Evolutionary conservation across 2,888 invertebrate genomes (phyloP).

Genomic region (Trachelus troglodyta): DNA sequence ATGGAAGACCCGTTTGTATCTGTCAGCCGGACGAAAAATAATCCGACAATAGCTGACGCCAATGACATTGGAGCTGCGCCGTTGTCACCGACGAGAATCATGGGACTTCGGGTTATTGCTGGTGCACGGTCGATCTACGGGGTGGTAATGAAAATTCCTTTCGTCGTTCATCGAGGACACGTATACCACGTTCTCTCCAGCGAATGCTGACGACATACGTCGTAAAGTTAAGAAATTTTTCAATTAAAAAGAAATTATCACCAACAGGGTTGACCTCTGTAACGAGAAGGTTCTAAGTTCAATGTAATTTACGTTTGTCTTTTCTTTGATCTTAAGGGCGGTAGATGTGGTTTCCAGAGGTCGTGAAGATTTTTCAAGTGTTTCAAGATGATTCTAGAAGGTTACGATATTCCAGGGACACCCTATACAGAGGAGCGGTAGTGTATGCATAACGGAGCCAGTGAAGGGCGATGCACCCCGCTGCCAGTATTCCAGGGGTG

Average conservation of each 20-base stretch:
- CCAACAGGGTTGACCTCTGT: background rate
- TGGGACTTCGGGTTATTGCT: background rate
- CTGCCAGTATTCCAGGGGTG: slow-evolving; percentile 47
- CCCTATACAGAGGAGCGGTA: slow-evolving; percentile 35
- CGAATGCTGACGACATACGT: background rate
- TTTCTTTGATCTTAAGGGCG: background rate
- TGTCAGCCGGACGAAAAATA: slow-evolving; percentile 2
- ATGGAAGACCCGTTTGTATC: background rate
- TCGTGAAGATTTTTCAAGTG: background rate
- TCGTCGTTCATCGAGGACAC: background rate
- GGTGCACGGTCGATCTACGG: background rate
- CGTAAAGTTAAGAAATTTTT: background rate
- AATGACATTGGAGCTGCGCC: slow-evolving; percentile 2
- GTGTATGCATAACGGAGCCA: slow-evolving; percentile 42
- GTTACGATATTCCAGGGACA: background rate
- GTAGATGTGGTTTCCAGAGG: background rate
- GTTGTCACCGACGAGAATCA: background rate
- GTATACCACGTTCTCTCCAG: background rate
- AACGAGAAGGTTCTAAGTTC: background rate
- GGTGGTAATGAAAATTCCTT: background rate
- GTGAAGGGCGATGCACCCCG: slow-evolving; percentile 60
- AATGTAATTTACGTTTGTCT: background rate
- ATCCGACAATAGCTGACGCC: background rate
- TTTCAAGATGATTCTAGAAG: background rate
- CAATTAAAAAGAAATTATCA: background rate